Evolutionary conservation across 1,140 invertebrate genomes (phyloP), one percentile per base, ranked within the genome.

Genomic region (Drosophila micromelanica): DNA sequence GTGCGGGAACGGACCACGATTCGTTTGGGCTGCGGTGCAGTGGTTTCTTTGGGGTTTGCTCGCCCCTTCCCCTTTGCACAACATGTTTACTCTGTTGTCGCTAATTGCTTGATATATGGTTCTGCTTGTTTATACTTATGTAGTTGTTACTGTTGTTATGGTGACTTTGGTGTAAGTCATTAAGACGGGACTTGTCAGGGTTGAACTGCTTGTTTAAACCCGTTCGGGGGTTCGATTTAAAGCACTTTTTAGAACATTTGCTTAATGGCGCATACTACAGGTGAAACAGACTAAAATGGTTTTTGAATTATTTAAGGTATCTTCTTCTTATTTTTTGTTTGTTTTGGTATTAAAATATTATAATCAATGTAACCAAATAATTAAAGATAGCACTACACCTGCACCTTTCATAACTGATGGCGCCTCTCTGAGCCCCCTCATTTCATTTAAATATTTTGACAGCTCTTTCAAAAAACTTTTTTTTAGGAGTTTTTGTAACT

Each of bases 41-140:
- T 51, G 13, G 20, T 63, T 77, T 51, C 48, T 13, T 37, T n/a
- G 27, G 48, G 17, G 17, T 17, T 38, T 17, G 30, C 17, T 12
- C 55, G 61, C 78, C 67, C 67, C 74, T 60, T 43, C 20, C 20
- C 12, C 20, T 4, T 46, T 46, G 32, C 37, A 38, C 42, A 51
- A 54, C 48, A 52, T 87, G 79, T 77, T 82, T 80, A 89, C 63
- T 89, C 76, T 72, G 56, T 71, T 89, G 84, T 82, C 70, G 84
- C 84, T 89, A 89, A 87, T 87, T 87, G 84, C 65, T 81, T 75
- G 73, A 84, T 80, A 77, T 84, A 80, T 89, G 51, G 64, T 15
- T 71, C 37, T 59, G 51, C 70, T 63, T 75, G 67, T 77, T 77
- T 40, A 23, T 23, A 38, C 51, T 38, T n/a, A 38, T 52, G 60